phyloP scores from a whole-genome alignment of 2,113 vertebrate genomes.

The Cyphomyrus plagiostoma region DNA sequence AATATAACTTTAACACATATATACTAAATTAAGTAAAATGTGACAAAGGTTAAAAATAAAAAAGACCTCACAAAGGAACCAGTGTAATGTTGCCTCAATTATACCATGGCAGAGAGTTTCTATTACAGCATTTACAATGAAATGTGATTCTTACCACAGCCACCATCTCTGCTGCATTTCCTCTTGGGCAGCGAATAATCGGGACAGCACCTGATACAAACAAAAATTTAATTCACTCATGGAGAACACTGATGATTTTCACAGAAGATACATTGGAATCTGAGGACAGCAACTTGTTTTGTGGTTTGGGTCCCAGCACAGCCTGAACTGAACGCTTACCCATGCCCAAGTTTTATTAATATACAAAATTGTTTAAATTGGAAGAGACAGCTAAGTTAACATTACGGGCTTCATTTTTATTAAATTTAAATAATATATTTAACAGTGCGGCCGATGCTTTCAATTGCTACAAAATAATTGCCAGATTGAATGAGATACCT shows the following conservation, averaged over 20 bases:
- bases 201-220: conserved; percentile 81
- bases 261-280: background rate
- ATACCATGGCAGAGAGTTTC: background rate
- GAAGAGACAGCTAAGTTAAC: background rate
- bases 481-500: background rate
- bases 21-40: background rate
- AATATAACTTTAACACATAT: background rate
- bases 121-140: background rate
- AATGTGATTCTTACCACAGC: conserved; percentile 75
- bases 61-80: background rate
- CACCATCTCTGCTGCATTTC: conserved; percentile 98
- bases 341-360: background rate
- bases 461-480: background rate
- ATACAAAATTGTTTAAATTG: background rate
- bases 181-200: conserved; percentile 92
- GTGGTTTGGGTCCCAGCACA: background rate
- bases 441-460: background rate
- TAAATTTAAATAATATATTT: background rate
- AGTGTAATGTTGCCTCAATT: background rate
- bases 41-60: background rate
- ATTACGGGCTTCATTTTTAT: background rate
- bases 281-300: background rate
- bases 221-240: background rate
- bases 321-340: background rate
- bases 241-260: background rate